Evolutionary conservation across 1,140 invertebrate species (phyloP), one percentile per base, ranked within the genome.

Genomic region (Sycobia sp.): DNA sequence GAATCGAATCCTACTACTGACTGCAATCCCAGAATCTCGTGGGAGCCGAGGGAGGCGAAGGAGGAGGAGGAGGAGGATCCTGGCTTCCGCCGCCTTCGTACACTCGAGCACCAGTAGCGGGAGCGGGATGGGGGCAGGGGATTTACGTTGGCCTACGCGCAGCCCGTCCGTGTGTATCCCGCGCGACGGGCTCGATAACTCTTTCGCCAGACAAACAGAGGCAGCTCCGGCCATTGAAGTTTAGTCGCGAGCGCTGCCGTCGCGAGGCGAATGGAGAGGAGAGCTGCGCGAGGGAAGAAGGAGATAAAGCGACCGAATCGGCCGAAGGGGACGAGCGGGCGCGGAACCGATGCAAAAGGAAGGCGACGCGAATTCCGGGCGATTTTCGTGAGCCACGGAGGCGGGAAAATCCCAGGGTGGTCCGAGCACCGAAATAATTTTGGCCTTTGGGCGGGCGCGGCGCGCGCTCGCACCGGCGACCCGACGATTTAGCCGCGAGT

Each of bases 181-280:
- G n/a, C n/a, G n/a, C n/a, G n/a, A n/a, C n/a, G 49, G 38, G 16
- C 8, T 58, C 68, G 69, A 71, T 67, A 72, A 70, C 60, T 72
- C 69, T 63, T n/a, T 61, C 47, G 32, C 10, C 41, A 65, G 62
- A 72, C 50, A 67, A 69, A 73, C 67, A 4, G 38, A 44, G 32
- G 34, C 29, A 23, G 16, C 20, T 38, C 1, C 14, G 16, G n/a
- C 16, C 18, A 16, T 25, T 29, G 14, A 4, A 29, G 16, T 9
- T n/a, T n/a, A n/a, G n/a, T n/a, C n/a, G n/a, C n/a, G n/a, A n/a
- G n/a, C n/a, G n/a, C n/a, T n/a, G n/a, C n/a, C n/a, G n/a, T n/a
- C n/a, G 14, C 27, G 22, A 16, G 18, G 49, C n/a, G 29, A 29
- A 11, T n/a, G 4, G n/a, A 27, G 7, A n/a, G 27, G 49, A 29